These are phyloP conservation scores for Lethocerus indicus DNA, from an alignment of 1,140 invertebrate genomes.

Conservation along the genomic window DNA sequence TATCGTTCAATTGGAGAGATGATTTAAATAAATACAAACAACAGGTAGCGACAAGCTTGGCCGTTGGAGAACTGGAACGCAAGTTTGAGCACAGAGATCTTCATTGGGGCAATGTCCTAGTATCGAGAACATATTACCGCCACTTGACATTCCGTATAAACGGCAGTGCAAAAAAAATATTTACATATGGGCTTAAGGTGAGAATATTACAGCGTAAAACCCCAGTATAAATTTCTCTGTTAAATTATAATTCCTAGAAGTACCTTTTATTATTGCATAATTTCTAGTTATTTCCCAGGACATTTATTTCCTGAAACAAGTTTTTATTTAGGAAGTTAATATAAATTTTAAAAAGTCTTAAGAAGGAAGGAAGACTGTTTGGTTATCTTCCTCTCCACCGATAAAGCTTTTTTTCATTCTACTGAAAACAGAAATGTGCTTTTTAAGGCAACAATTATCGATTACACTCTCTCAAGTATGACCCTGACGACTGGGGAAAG, in stretches of 20 bases:
- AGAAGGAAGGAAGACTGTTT: too few relatives aligned
- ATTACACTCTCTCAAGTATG: constrained; percentile 81
- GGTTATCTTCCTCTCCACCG: too few relatives aligned
- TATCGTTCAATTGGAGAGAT: neutral
- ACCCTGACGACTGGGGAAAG: constrained; percentile 38
- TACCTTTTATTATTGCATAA: too few relatives aligned
- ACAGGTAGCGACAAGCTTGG: constrained; percentile 53
- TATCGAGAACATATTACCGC: constrained; percentile 1
- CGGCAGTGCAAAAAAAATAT: neutral
- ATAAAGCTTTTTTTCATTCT: too few relatives aligned
- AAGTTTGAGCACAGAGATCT: constrained; percentile 85
- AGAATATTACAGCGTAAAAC: too few relatives aligned
- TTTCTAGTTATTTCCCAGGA: too few relatives aligned
- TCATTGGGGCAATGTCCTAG: constrained; percentile 8
- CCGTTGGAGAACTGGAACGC: constrained; percentile 60
- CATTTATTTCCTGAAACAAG: too few relatives aligned
- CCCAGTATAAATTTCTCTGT: too few relatives aligned
- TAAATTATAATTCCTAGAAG: too few relatives aligned
- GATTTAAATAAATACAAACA: neutral
- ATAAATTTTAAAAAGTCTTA: too few relatives aligned
- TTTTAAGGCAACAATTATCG: constrained; percentile 57
- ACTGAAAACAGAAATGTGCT: too few relatives aligned
- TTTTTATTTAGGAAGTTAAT: too few relatives aligned
- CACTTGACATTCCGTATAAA: neutral
- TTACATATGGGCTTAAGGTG: constrained; percentile 1